A percentile compares a stretch with the other conserved stretches of the same genome.
These are phyloP conservation scores for Aldrovandia affinis DNA, from an alignment of 2,797 vertebrate genomes.

Conservation along the genomic window DNA sequence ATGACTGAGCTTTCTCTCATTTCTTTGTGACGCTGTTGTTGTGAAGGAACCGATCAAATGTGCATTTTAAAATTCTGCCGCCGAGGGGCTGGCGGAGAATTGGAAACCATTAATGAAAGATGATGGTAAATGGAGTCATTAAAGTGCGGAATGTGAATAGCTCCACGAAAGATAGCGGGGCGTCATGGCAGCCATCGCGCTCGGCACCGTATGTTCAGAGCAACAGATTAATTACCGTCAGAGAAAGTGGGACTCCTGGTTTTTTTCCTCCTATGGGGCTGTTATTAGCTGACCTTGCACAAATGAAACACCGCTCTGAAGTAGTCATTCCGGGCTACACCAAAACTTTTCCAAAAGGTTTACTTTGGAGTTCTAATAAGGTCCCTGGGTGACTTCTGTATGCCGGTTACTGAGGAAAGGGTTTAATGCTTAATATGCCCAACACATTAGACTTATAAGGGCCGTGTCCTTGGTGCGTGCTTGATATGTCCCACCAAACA, in stretches of 20 bases:
- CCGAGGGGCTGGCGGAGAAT: not conserved
- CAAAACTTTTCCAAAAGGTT: not conserved
- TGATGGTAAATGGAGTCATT: conserved; percentile 11
- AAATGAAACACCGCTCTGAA: conserved; percentile 2
- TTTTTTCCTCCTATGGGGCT: not conserved
- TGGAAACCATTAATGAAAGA: conserved; percentile 29
- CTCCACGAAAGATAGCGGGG: not conserved
- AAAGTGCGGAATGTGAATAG: not conserved
- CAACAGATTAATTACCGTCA: conserved; percentile 5
- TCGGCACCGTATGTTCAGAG: not conserved
- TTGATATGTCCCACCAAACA: not conserved
- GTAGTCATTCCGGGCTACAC: not conserved
- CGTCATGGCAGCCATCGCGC: conserved; percentile 1
- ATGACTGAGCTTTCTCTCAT: not conserved
- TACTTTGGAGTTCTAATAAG: not conserved
- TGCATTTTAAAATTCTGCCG: conserved; percentile 3
- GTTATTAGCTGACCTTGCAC: not conserved
- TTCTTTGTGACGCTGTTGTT: not conserved
- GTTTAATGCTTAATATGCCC: not conserved
- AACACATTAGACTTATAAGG: not conserved
- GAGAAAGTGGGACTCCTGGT: not conserved
- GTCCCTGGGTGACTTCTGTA: not conserved
- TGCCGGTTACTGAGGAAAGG: not conserved
- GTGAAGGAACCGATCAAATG: conserved; percentile 6
- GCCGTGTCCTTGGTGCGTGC: not conserved